Evolutionary conservation across 1,140 invertebrate species (phyloP).

Genomic region (Drosophila willistoni): DNA sequence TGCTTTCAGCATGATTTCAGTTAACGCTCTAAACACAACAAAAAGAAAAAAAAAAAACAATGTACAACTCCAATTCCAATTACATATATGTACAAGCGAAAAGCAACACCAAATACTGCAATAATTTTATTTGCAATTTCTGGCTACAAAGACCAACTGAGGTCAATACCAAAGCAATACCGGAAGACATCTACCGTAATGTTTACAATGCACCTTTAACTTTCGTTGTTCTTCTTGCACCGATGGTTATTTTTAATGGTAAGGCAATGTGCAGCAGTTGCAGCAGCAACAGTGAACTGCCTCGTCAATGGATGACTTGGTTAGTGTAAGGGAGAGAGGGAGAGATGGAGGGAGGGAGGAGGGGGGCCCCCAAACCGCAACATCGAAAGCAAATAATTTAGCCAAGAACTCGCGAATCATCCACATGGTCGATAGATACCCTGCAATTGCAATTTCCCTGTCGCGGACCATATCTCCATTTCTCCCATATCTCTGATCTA

Average conservation of each 20-base stretch:
- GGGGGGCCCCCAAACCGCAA: conserved; percentile 16
- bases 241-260: conserved; percentile 23
- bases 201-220: conserved; percentile 32
- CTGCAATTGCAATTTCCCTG: background rate
- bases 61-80: conserved; percentile 15
- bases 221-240: conserved; percentile 21
- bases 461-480: too few species aligned
- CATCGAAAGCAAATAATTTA: conserved; percentile 22
- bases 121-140: conserved; percentile 30
- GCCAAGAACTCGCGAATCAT: conserved; percentile 11
- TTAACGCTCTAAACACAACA: background rate
- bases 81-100: background rate
- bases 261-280: conserved; percentile 16
- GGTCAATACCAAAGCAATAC: conserved; percentile 26
- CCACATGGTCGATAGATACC: conserved; percentile 3
- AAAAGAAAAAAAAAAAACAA: too few species aligned
- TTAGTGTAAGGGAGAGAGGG: background rate
- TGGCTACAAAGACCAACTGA: conserved; percentile 9
- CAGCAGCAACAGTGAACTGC: conserved; percentile 6
- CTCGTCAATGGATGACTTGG: conserved; percentile 11
- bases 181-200: conserved; percentile 28
- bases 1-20: background rate
- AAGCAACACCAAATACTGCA: conserved; percentile 19
- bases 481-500: too few species aligned
- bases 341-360: too few species aligned